Evolutionary conservation across 2,888 invertebrate species (phyloP), one percentile per base, ranked within the genome.

Genomic region (Bombylius discolor): DNA sequence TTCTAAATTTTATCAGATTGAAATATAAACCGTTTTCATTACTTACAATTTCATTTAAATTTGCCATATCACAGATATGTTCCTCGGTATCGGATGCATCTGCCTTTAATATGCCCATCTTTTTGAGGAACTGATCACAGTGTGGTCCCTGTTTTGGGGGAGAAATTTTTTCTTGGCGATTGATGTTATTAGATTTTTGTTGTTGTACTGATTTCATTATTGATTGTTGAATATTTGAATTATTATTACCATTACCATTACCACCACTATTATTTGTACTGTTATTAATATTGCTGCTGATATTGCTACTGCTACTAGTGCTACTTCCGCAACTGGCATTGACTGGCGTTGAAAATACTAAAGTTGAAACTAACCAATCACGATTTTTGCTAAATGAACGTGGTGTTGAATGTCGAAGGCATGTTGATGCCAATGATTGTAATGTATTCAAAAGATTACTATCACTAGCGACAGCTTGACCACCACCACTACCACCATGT

Each of bases 61-160:
- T 70, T 65, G 70, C 67, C 70, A 71, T 72, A 71, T 72, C 72
- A 70, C 74, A 74, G 68, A 70, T 64, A 66, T 74, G 74, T 60
- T 74, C 73, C 69, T 74, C 73, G 67, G 66, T 60, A 52, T 73
- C 73, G 62, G 63, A 61, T 50, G 65, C 64, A 56, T 72, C 70
- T 60, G 68, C 67, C 62, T 72, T 72, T 63, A 69, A 66, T 58
- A 74, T 66, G 53, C 74, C 74, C 66, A 74, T 69, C 64, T 73
- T 73, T 58, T 68, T 71, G 64, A 74, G 70, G 67, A 74, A 74
- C 66, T 71, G 70, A 68, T 73, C 74, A 70, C 74, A 74, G 68
- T 74, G 74, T 64, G 74, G 73, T 62, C 74, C 74, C 61, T 72
- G 72, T 53, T 70, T 71, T 56, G 71, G 70, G 62, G 67, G 62